Base-by-base conservation (phyloP, 2,797 vertebrate genomes). In the Toxotes lorentzi region DNA sequence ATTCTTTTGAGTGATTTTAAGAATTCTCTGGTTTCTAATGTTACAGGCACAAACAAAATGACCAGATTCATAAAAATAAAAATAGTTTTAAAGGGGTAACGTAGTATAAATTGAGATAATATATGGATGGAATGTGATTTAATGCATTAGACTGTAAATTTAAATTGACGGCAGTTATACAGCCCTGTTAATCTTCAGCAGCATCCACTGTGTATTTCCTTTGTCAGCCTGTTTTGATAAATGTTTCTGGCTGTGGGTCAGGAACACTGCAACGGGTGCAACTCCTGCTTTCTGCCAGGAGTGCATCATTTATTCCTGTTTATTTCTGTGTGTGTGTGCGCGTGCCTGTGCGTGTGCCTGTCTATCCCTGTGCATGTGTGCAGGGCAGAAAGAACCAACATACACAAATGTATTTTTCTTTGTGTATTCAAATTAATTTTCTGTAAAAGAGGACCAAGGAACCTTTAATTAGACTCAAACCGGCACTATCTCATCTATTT, bases 381-480 rank as follows among this genome's bases (percentile, higher is more conserved):
- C 24, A n/a, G 23, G 23, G 1, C 21, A 32, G 30, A 34, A 41
- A 57, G 54, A 48, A 14, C 13, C 35, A 19, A 48, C 63, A 56
- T 41, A 70, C 30, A 74, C 24, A 9, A 57, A 23, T 7, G 35
- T 50, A 1, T 41, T n/a, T 62, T n/a, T 67, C 23, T 41, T 13
- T 64, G 41, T 30, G 57, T 7, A 32, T 59, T 72, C 53, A 67
- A 78, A 40, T 76, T 71, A n/a, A 79, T 82, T 80, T 64, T 59
- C 59, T 5, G 12, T 78, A 34, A 53, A 2, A 76, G 32, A 41
- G 2, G 56, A 30, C 54, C 8, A 14, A 30, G 50, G 41, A 85
- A 61, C 35, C 72, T 74, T 84, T 84, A 88, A 86, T 86, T 82
- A 83, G 78, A 79, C 65, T 73, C 57, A 77, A 78, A 85, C 63